Percentiles rank a stretch among this genome's conserved stretches.
Evolutionary conservation across 2,113 vertebrate species (phyloP).

Genomic region (Motacilla alba): DNA sequence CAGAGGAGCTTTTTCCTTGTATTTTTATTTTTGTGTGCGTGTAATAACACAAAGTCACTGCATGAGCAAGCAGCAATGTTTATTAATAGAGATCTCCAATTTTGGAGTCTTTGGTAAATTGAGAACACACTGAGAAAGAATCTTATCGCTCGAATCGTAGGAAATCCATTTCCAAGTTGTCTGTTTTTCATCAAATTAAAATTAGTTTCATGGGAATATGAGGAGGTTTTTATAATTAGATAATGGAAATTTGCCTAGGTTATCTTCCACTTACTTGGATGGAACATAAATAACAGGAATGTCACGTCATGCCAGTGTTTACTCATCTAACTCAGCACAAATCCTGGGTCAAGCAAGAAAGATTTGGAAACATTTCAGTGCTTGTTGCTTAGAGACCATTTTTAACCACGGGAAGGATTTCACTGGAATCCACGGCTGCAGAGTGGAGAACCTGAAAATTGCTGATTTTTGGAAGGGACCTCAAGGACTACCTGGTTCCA

Average conservation of each 20-base stretch:
- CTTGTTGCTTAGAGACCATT: slow-evolving; percentile 47
- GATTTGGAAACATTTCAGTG: slow-evolving; percentile 27
- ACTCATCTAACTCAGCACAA: slow-evolving; percentile 59
- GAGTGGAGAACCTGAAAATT: background rate
- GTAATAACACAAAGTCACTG: background rate
- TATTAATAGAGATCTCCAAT: slow-evolving; percentile 69
- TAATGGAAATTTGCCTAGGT: slow-evolving; percentile 69
- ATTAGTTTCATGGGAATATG: slow-evolving; percentile 74
- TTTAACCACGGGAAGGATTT: slow-evolving; percentile 32
- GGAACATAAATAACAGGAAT: slow-evolving; percentile 58
- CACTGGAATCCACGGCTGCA: background rate
- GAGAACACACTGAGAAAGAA: slow-evolving; percentile 64
- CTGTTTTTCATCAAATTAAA: slow-evolving; percentile 74
- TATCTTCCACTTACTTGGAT: slow-evolving; percentile 60
- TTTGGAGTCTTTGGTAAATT: slow-evolving; percentile 65
- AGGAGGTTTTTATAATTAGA: slow-evolving; percentile 73
- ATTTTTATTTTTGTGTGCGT: background rate
- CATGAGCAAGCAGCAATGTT: slow-evolving; percentile 31
- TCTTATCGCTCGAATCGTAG: slow-evolving; percentile 50
- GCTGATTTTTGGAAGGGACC: background rate
- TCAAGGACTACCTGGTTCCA: background rate
- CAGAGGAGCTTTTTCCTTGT: background rate
- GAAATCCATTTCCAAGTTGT: slow-evolving; percentile 68
- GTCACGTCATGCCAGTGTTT: slow-evolving; percentile 40
- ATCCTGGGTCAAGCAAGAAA: slow-evolving; percentile 44